These are phyloP conservation scores for Lepidurus packardi DNA, from an alignment of 1,140 invertebrate species.

Conservation along the genomic window DNA sequence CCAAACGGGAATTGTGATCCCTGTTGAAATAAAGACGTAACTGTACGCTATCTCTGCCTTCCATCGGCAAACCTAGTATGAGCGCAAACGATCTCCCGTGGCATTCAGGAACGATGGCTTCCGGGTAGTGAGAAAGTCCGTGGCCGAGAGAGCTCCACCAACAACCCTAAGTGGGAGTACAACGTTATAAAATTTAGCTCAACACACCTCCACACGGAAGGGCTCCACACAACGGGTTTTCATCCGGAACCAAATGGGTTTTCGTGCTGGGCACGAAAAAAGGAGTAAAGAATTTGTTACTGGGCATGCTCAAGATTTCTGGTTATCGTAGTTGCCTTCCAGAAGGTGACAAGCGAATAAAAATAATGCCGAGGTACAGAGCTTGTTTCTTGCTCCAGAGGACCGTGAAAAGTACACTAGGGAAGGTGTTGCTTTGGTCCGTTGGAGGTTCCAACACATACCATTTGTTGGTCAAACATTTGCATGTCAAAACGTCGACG, in stretches of 20 bases:
- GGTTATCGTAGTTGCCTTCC: background rate
- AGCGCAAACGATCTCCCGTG: background rate
- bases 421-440: conserved; percentile 9
- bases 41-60: background rate
- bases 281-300: background rate
- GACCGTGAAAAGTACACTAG: conserved; percentile 13
- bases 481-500: background rate
- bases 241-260: background rate
- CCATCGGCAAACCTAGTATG: background rate
- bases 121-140: conserved; percentile 3
- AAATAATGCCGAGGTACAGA: background rate
- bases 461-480: background rate
- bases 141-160: conserved; percentile 1
- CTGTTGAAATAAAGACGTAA: background rate
- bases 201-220: conserved; percentile 20
- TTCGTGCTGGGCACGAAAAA: background rate
- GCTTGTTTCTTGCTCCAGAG: background rate
- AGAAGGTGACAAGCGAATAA: conserved; percentile 5
- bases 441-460: background rate
- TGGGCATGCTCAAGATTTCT: background rate
- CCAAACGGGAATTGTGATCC: background rate
- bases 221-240: conserved; percentile 12
- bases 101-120: background rate
- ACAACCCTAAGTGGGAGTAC: background rate
- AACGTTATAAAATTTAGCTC: background rate